Evolutionary conservation across 2,888 invertebrate species (phyloP).

Genomic region (Trachelus stipa): DNA sequence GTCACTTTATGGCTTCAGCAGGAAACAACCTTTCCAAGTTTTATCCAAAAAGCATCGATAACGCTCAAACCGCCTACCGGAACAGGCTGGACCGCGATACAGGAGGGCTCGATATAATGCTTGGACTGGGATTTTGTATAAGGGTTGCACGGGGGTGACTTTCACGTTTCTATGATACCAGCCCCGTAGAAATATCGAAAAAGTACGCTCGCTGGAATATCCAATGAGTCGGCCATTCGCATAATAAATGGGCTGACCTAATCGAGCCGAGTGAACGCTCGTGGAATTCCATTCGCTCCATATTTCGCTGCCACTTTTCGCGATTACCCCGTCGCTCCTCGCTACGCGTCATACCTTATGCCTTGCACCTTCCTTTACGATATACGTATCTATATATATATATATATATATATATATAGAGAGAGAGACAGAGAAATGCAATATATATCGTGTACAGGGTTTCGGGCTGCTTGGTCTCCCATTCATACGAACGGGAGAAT

Average conservation of each 20-base stretch:
- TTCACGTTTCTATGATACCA: neutral
- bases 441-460: neutral
- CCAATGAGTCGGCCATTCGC: slow-evolving; percentile 48
- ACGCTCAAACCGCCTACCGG: slow-evolving; percentile 16
- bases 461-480: neutral
- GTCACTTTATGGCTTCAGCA: slow-evolving; percentile 47
- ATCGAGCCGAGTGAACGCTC: slow-evolving; percentile 60
- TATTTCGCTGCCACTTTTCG: slow-evolving; percentile 46
- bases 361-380: neutral
- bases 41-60: slow-evolving; percentile 45
- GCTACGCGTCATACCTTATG: neutral
- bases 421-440: neutral
- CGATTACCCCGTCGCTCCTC: slow-evolving; percentile 14
- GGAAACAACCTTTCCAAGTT: slow-evolving; percentile 39
- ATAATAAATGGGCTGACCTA: slow-evolving; percentile 59
- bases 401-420: neutral
- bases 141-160: neutral
- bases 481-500: neutral
- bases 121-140: slow-evolving; percentile 22
- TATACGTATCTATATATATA: neutral
- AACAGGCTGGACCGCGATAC: neutral
- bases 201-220: slow-evolving; percentile 57
- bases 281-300: slow-evolving; percentile 60
- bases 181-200: slow-evolving; percentile 50
- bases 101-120: slow-evolving; percentile 26